Conservation (phyloP, 64 coral and sea anemone genomes). For the Pocillopora damicornis region DNA sequence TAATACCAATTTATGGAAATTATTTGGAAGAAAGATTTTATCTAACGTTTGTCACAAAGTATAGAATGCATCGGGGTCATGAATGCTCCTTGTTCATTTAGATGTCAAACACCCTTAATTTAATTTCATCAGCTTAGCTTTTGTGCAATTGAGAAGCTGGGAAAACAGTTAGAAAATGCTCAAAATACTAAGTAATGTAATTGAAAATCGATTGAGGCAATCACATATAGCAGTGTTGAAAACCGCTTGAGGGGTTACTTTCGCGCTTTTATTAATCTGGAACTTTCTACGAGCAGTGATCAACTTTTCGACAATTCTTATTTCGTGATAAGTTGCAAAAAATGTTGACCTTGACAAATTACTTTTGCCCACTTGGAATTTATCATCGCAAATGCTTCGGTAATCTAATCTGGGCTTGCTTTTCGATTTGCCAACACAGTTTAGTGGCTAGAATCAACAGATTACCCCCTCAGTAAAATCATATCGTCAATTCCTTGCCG, state of each 20-base stretch:
- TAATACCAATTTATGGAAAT: too few relatives aligned
- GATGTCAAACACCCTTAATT: too few relatives aligned
- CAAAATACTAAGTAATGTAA: not conserved
- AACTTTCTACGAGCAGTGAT: conserved; percentile 15
- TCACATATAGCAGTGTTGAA: conserved; percentile 15
- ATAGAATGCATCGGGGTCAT: too few relatives aligned
- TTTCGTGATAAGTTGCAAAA: conserved; percentile 41
- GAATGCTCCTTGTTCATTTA: too few relatives aligned
- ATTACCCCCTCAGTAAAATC: not conserved
- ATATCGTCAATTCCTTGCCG: not conserved
- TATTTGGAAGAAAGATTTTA: too few relatives aligned
- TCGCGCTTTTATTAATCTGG: not conserved
- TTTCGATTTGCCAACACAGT: not conserved
- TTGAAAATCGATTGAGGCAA: conserved; percentile 3
- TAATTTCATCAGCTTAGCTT: not conserved
- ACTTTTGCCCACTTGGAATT: conserved; percentile 19
- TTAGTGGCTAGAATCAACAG: not conserved
- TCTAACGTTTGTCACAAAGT: too few relatives aligned
- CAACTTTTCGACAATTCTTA: conserved; percentile 3
- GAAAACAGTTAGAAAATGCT: not conserved
- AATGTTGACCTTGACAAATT: conserved; percentile 20
- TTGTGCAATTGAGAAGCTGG: not conserved
- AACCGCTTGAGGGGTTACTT: not conserved
- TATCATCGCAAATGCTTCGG: not conserved
- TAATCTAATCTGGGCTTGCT: not conserved